Percentiles rank a stretch among this genome's conserved stretches.
phyloP scores from a whole-genome alignment of 2,888 invertebrate species.

The Ceraclea dissimilis region DNA sequence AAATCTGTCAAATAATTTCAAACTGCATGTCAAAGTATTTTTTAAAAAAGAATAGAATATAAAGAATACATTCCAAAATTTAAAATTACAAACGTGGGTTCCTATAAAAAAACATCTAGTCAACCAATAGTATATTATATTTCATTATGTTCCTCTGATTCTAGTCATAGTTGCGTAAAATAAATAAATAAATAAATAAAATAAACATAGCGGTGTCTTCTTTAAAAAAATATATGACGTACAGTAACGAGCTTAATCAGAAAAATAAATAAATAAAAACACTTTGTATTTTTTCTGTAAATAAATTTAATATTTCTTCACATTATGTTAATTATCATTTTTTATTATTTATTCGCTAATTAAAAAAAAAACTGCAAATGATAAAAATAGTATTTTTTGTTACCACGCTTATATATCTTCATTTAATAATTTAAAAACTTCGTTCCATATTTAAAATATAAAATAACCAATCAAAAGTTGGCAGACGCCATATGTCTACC shows the following conservation, averaged over 20 bases:
- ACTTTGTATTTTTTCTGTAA: constrained; percentile 18
- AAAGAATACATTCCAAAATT: background rate
- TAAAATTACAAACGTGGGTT: background rate
- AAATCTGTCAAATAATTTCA: too few relatives aligned
- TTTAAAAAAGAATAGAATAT: background rate
- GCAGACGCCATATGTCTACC: too few relatives aligned
- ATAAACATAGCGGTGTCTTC: constrained; percentile 13
- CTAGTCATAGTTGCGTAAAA: constrained; percentile 9
- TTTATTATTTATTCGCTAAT: background rate
- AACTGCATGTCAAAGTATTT: too few relatives aligned
- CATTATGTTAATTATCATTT: background rate
- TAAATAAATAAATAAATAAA: constrained; percentile 11
- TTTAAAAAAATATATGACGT: constrained; percentile 15
- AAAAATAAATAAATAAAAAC: constrained; percentile 4
- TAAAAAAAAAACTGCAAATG: background rate
- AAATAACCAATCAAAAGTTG: too few relatives aligned
- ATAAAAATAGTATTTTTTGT: too few relatives aligned
- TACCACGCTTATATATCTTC: too few relatives aligned
- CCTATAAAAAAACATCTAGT: constrained; percentile 17
- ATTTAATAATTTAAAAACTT: too few relatives aligned
- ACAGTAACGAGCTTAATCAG: constrained; percentile 23
- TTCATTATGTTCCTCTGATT: constrained; percentile 2
- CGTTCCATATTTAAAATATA: too few relatives aligned
- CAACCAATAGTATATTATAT: too few relatives aligned
- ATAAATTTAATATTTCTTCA: constrained; percentile 11